These are phyloP conservation scores for Mimas tiliae DNA, from an alignment of 2,888 invertebrate genomes.

Conservation along the genomic window DNA sequence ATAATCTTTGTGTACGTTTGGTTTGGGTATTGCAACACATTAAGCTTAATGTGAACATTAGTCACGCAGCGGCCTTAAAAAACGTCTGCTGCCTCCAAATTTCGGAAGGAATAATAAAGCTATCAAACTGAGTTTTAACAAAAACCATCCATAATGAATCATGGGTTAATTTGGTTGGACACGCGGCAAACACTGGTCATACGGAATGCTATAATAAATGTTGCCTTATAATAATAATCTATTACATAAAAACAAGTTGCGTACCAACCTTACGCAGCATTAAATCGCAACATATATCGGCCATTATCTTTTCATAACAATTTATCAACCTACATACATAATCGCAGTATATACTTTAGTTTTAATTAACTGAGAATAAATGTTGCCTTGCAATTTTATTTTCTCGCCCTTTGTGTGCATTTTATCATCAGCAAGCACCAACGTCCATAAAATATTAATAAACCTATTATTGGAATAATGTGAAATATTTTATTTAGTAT, in stretches of 20 bases:
- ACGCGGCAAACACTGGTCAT: not conserved
- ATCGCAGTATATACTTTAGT: slow-evolving; percentile 1
- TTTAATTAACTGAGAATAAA: slow-evolving; percentile 1
- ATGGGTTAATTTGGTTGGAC: slow-evolving; percentile 1
- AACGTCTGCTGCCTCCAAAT: slow-evolving; percentile 16
- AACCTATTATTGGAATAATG: not conserved
- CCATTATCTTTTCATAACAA: slow-evolving; percentile 27
- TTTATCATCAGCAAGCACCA: not conserved
- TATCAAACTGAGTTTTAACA: slow-evolving; percentile 4
- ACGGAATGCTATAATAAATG: slow-evolving; percentile 20
- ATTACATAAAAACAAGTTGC: slow-evolving; percentile 28
- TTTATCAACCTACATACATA: slow-evolving; percentile 22
- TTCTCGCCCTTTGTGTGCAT: not conserved
- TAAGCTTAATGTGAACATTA: slow-evolving; percentile 71
- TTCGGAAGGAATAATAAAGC: slow-evolving; percentile 19
- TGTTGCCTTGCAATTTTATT: not conserved
- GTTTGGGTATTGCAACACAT: slow-evolving; percentile 70
- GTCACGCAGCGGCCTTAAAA: slow-evolving; percentile 67
- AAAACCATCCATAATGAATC: slow-evolving; percentile 5
- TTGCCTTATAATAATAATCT: slow-evolving; percentile 26
- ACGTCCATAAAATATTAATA: not conserved
- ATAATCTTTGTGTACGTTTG: slow-evolving; percentile 57
- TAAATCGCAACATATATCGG: slow-evolving; percentile 24
- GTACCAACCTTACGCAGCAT: slow-evolving; percentile 25
- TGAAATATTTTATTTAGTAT: not conserved